Evolutionary conservation across 2,888 invertebrate genomes (phyloP).

Genomic region (Zelleria hepariella): DNA sequence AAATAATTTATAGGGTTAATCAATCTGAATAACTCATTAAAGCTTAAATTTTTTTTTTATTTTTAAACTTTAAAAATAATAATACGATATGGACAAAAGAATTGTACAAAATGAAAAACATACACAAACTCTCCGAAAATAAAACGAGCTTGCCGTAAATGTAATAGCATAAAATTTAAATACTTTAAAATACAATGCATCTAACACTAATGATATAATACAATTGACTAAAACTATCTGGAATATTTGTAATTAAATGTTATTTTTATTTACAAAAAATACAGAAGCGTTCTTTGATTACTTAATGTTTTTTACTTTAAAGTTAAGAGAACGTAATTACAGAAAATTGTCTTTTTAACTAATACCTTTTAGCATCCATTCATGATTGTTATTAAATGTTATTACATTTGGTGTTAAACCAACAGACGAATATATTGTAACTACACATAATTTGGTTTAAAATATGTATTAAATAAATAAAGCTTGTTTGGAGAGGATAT

Average conservation of each 20-base stretch:
- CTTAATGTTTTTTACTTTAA: constrained; percentile 7
- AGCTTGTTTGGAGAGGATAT: not conserved
- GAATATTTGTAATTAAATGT: constrained; percentile 39
- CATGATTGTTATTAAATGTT: not conserved
- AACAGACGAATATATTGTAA: too few species aligned
- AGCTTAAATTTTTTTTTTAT: not conserved
- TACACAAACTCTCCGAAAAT: constrained; percentile 22
- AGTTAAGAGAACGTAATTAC: constrained; percentile 13
- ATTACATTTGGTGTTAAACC: not conserved
- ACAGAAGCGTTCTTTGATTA: constrained; percentile 34
- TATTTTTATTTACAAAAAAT: constrained; percentile 55
- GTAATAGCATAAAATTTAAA: constrained; percentile 31
- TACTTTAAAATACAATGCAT: constrained; percentile 42
- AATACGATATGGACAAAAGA: not conserved
- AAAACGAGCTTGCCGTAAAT: constrained; percentile 8
- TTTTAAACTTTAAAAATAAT: not conserved
- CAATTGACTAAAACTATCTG: constrained; percentile 62
- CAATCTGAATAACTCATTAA: not conserved
- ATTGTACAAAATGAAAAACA: not conserved
- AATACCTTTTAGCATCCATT: not conserved
- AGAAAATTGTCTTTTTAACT: constrained; percentile 17
- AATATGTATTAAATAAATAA: not conserved
- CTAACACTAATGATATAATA: constrained; percentile 54
- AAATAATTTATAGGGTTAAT: not conserved
- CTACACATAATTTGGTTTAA: not conserved